Evolutionary conservation across 1,140 invertebrate species (phyloP).

Genomic region (Ridgeia piscesae): DNA sequence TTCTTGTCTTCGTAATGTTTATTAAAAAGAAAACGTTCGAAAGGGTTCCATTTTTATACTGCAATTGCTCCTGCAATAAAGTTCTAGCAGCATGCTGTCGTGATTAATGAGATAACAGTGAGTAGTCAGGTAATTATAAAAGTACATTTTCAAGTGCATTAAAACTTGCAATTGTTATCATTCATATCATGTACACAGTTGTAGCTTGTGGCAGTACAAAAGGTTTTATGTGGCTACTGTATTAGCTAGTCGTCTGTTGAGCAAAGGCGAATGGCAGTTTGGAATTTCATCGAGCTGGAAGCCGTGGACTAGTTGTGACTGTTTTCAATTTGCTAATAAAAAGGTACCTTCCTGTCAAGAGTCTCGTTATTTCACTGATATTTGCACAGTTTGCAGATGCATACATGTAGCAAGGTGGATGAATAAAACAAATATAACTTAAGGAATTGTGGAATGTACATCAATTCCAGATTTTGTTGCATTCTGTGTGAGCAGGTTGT

Average conservation of each 20-base stretch:
- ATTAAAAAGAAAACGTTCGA: neutral
- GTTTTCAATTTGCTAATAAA: slow-evolving; percentile 6
- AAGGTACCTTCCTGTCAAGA: neutral
- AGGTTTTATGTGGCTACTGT: neutral
- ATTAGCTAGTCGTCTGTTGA: neutral
- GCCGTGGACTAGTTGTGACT: neutral
- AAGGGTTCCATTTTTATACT: neutral
- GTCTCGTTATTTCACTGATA: neutral
- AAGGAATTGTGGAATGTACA: no score
- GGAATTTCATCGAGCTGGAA: neutral
- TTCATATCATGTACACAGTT: no score
- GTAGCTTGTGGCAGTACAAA: neutral
- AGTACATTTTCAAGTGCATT: neutral
- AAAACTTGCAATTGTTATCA: neutral
- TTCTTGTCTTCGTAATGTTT: neutral
- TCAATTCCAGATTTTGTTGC: no score
- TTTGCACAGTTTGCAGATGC: neutral
- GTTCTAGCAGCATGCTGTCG: neutral
- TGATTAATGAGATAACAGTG: neutral
- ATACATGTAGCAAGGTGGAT: no score
- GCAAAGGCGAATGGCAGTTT: neutral
- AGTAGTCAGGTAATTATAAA: neutral
- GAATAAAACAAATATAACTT: no score
- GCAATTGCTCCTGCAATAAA: neutral
- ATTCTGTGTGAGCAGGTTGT: no score